Evolutionary conservation across 2,797 vertebrate species (phyloP).

Genomic region (Sebastes minor): DNA sequence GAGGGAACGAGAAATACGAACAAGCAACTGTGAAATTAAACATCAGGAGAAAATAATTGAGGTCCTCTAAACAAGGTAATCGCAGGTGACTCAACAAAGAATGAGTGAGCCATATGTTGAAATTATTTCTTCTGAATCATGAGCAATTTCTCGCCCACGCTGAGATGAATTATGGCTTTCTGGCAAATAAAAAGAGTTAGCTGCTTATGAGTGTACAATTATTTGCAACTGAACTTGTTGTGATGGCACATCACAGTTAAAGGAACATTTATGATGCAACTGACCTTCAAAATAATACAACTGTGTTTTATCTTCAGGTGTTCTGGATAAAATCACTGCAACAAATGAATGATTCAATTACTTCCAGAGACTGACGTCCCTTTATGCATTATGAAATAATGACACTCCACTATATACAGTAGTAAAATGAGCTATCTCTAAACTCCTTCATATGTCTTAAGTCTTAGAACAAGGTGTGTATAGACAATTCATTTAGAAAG

Average conservation of each 20-base stretch:
- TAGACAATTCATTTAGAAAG: not conserved
- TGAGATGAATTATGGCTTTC: conserved; percentile 8
- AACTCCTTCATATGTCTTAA: not conserved
- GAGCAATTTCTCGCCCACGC: conserved; percentile 1
- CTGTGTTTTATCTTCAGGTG: not conserved
- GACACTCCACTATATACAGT: not conserved
- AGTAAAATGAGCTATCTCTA: not conserved
- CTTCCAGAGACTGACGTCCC: not conserved
- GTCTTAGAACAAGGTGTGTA: not conserved
- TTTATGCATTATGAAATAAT: not conserved
- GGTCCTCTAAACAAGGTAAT: conserved; percentile 9
- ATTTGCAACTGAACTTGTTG: not conserved
- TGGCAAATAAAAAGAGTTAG: not conserved
- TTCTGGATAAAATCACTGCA: not conserved
- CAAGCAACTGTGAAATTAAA: conserved; percentile 48
- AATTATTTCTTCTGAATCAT: conserved; percentile 16
- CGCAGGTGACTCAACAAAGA: conserved; percentile 23
- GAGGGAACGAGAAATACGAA: conserved; percentile 15
- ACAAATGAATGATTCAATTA: not conserved
- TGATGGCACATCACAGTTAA: not conserved
- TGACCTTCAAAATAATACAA: not conserved
- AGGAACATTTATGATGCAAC: not conserved
- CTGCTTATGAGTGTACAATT: not conserved
- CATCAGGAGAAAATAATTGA: conserved; percentile 1
- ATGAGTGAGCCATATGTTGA: not conserved